Conservation (phyloP, 1,140 invertebrate species). For the Homalodisca vitripennis region DNA sequence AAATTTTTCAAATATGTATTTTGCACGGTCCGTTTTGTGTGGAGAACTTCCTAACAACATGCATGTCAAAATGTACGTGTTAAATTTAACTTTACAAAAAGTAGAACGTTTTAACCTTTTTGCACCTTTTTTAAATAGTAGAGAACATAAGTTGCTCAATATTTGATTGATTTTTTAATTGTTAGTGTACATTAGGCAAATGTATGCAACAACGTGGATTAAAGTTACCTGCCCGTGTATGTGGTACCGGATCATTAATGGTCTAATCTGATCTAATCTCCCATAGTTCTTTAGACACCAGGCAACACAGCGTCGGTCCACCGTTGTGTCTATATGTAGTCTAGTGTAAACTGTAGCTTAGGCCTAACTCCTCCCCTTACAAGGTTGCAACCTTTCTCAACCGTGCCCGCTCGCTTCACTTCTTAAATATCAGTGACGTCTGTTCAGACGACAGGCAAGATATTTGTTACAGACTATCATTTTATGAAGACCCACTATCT, state of each 20-base stretch:
- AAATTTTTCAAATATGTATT: not conserved
- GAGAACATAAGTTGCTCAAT: conserved; percentile 10
- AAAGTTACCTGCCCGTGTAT: conserved; percentile 14
- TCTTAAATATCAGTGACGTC: not conserved
- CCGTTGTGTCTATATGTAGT: not conserved
- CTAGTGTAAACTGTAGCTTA: not conserved
- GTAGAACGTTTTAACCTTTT: not conserved
- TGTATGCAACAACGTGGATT: conserved; percentile 8
- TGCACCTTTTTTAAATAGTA: not conserved
- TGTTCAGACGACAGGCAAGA: too few species aligned
- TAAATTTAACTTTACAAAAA: not conserved
- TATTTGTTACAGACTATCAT: too few species aligned
- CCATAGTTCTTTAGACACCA: not conserved
- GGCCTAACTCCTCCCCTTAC: not conserved
- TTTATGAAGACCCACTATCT: too few species aligned
- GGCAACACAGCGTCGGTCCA: not conserved
- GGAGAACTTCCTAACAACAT: not conserved
- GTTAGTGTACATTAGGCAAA: not conserved
- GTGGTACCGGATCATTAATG: not conserved
- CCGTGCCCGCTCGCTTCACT: not conserved
- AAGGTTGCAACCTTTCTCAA: not conserved
- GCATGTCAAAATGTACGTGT: not conserved
- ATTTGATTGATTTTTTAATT: conserved; percentile 12
- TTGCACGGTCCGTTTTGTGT: not conserved
- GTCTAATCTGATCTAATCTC: too few species aligned